Percentiles rank a stretch among this genome's conserved stretches.
Conservation (phyloP, 2,888 invertebrate genomes). For the Eumacrocentrus americanus region DNA sequence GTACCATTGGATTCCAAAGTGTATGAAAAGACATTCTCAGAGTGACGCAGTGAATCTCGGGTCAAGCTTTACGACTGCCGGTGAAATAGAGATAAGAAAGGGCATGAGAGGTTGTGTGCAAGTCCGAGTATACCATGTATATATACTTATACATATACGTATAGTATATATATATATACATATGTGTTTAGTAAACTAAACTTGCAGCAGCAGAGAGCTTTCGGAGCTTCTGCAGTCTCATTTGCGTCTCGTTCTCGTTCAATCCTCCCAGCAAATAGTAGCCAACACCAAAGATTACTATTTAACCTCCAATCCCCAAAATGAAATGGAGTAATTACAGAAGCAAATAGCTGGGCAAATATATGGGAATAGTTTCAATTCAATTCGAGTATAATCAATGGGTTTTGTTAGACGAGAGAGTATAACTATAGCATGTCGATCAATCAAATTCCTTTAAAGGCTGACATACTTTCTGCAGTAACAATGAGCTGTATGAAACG, state of each 20-base stretch:
- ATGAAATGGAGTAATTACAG: not conserved
- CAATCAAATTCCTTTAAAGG: not conserved
- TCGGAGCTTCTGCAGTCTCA: not conserved
- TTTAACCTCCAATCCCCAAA: conserved; percentile 2
- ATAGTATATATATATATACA: not conserved
- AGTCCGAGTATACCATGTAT: not conserved
- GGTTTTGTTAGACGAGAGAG: not conserved
- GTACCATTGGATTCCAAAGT: conserved; percentile 8
- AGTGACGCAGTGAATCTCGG: conserved; percentile 16
- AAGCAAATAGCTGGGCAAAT: not conserved
- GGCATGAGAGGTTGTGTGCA: not conserved
- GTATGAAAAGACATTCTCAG: conserved; percentile 12
- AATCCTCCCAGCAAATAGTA: conserved; percentile 1
- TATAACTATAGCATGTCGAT: not conserved
- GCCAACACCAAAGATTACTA: conserved; percentile 4
- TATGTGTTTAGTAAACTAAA: conserved; percentile 11
- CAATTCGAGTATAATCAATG: not conserved
- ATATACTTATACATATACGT: not conserved
- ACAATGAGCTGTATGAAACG: no score
- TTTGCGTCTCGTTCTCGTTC: conserved; percentile 6
- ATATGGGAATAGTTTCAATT: not conserved
- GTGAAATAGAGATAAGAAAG: conserved; percentile 23
- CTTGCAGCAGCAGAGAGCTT: not conserved
- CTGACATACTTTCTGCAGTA: no score
- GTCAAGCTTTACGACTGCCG: conserved; percentile 24